Conservation (phyloP, 2,113 vertebrate species). For the Aix galericulata region DNA sequence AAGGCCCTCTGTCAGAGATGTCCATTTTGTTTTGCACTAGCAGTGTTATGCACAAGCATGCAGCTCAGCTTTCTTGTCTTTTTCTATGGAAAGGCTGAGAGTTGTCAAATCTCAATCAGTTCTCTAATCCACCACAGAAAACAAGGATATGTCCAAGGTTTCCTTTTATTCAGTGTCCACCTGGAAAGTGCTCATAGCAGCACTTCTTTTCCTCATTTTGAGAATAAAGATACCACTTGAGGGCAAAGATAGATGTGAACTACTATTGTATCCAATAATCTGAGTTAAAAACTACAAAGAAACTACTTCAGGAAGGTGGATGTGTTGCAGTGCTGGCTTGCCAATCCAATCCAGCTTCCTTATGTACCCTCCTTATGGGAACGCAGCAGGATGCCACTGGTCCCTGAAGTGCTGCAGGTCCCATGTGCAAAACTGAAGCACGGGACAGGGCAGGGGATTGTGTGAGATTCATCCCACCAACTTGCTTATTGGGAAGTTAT, state of each 20-base stretch:
- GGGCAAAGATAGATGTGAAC: background rate
- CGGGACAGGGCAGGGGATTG: rapidly evolving
- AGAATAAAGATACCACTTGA: background rate
- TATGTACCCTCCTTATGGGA: too few relatives aligned
- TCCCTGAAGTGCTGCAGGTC: background rate
- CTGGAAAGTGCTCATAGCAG: background rate
- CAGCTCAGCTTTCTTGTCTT: rapidly evolving
- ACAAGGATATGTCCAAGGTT: rapidly evolving
- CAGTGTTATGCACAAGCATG: too few relatives aligned
- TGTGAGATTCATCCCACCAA: background rate
- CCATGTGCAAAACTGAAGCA: background rate
- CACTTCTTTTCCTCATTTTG: background rate
- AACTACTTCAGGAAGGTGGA: background rate
- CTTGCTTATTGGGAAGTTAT: background rate
- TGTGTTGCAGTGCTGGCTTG: background rate
- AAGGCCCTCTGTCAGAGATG: background rate
- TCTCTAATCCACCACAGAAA: background rate
- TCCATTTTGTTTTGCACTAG: background rate
- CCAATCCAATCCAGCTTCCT: background rate
- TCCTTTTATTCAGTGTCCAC: background rate
- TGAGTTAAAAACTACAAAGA: background rate
- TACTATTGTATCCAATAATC: background rate
- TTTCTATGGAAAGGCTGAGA: background rate
- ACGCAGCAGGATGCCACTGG: background rate
- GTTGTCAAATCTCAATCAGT: background rate